Evolutionary conservation across 2,113 vertebrate genomes (phyloP), one percentile per base, ranked within the genome.

Genomic region (Oncorhynchus clarkii): DNA sequence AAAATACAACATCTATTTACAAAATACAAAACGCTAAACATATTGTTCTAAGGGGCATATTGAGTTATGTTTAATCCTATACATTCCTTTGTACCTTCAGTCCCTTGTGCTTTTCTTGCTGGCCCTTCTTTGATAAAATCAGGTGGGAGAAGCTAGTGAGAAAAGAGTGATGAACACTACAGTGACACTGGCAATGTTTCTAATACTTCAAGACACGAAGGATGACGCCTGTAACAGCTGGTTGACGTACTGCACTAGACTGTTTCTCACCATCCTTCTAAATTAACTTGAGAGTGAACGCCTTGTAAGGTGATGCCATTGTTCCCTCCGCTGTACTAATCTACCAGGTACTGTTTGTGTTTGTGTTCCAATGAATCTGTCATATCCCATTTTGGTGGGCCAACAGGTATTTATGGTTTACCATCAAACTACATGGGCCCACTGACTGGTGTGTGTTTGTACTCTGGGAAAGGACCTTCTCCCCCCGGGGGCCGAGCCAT

Each of bases 401-500:
- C 34, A 70, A 74, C 72, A 79, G 71, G 57, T 60, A 70, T 51
- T 74, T 48, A 70, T 62, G 57, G 57, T 79, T 78, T n/a, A 34
- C 26, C 31, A n/a, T 31, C 16, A 27, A 34, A 34, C 31, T 68
- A 31, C 27, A 29, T 70, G 57, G 62, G 59, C 18, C 12, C 51
- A 54, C 80, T 85, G 82, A 81, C 78, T 67, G 70, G n/a, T 76
- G 54, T 68, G 78, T 70, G 81, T 86, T 79, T 88, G 73, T 80
- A 77, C 75, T 80, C 74, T 80, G 82, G 78, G 84, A 80, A 80
- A 84, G 76, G 73, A 76, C 39, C 66, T 69, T 84, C 75, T 93
- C 89, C 93, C 94, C 90, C 90, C 88, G 89, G 92, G 93, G 94
- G 90, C 89, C 82, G 31, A 92, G 93, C 91, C 89, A 89, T 92